A percentile compares a stretch with the other conserved stretches of the same genome.
Evolutionary conservation across 2,797 vertebrate genomes (phyloP).

Genomic region (Lateolabrax maculatus): DNA sequence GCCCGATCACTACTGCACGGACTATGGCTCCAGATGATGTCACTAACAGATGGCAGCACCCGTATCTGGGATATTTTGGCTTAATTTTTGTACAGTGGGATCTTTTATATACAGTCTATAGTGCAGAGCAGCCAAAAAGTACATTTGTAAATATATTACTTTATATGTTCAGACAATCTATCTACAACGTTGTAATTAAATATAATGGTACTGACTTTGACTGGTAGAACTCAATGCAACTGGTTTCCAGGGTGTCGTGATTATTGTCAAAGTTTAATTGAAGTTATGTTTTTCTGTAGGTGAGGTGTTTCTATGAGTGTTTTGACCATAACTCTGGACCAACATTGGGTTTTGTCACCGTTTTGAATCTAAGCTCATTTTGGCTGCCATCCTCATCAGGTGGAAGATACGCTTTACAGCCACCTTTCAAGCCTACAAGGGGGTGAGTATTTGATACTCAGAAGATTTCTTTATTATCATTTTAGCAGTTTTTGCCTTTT

Average conservation of each 20-base stretch:
- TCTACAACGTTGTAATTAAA: not conserved
- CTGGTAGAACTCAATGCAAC: too few relatives aligned
- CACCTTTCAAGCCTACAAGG: too few relatives aligned
- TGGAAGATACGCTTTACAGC: not conserved
- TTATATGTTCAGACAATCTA: not conserved
- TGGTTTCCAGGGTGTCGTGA: too few relatives aligned
- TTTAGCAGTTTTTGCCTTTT: not conserved
- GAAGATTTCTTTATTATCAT: not conserved
- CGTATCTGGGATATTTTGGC: too few relatives aligned
- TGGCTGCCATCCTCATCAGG: not conserved
- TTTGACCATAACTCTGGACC: not conserved
- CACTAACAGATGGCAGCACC: too few relatives aligned
- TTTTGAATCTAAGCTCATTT: not conserved
- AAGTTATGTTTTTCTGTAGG: not conserved
- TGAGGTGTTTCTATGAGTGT: not conserved
- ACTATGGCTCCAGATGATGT: too few relatives aligned
- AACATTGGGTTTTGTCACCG: not conserved
- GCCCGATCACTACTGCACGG: too few relatives aligned
- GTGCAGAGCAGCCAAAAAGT: not conserved
- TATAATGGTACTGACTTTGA: not conserved
- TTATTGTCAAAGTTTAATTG: too few relatives aligned
- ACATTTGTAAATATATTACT: not conserved
- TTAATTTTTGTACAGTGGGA: too few relatives aligned
- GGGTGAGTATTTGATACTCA: not conserved
- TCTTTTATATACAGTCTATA: too few relatives aligned